phyloP scores from a whole-genome alignment of 2,113 vertebrate genomes.

The Maccullochella peelii region DNA sequence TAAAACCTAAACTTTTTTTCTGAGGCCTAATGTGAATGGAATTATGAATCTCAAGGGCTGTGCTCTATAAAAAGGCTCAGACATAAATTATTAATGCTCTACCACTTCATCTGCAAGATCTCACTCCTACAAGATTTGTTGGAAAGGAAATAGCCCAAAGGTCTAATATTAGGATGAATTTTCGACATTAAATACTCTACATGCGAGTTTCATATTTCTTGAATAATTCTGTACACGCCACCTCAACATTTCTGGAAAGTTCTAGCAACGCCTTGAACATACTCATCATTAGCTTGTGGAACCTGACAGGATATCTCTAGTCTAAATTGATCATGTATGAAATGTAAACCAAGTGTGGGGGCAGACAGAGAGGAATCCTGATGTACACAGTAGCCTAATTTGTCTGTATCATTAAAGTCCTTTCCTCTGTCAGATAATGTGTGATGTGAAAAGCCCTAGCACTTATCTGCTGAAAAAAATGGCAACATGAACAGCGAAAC shows the following conservation, averaged over 20 bases:
- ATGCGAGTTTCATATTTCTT: constrained; percentile 56
- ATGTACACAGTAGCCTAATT: constrained; percentile 60
- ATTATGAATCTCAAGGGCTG: constrained; percentile 83
- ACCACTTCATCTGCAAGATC: constrained; percentile 82
- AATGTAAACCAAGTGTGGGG: constrained; percentile 60
- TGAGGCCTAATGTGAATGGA: constrained; percentile 77
- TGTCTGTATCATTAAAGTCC: constrained; percentile 67
- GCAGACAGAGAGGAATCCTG: constrained; percentile 31
- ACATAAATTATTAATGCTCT: constrained; percentile 83
- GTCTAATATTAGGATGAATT: constrained; percentile 79
- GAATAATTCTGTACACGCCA: constrained; percentile 60
- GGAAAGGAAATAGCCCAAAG: constrained; percentile 80
- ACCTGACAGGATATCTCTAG: constrained; percentile 25
- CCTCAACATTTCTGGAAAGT: constrained; percentile 29
- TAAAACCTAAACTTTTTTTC: constrained; percentile 80
- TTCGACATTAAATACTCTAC: constrained; percentile 72
- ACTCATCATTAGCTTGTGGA: constrained; percentile 52
- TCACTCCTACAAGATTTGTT: constrained; percentile 78
- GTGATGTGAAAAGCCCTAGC: constrained; percentile 36
- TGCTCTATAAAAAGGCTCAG: constrained; percentile 84
- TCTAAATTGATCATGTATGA: constrained; percentile 58
- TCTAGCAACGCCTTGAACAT: not conserved
- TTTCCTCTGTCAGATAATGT: constrained; percentile 60
- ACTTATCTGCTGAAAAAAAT: constrained; percentile 43
- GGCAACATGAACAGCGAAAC: constrained; percentile 33